Percentiles rank a stretch among this genome's conserved stretches.
Evolutionary conservation across 2,113 vertebrate genomes (phyloP).

Genomic region (Chionomys nivalis): DNA sequence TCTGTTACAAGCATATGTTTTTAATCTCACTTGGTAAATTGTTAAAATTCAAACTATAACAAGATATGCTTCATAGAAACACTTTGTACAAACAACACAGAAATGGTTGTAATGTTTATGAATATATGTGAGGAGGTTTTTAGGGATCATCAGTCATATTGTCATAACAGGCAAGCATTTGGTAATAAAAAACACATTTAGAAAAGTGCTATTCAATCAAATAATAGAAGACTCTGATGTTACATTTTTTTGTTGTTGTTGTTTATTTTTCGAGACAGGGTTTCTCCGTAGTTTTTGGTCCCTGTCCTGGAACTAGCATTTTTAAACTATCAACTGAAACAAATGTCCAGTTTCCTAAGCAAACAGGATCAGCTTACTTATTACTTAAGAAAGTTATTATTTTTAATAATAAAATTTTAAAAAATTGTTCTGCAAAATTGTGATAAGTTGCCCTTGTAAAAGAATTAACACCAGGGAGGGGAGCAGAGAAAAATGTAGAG

Average conservation of each 20-base stretch:
- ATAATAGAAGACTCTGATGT: background rate
- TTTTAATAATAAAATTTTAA: background rate
- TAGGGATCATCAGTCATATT: constrained; percentile 14
- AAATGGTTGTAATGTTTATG: constrained; percentile 4
- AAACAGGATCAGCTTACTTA: background rate
- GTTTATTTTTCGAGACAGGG: no score
- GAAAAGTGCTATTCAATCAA: background rate
- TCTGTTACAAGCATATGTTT: background rate
- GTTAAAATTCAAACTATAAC: constrained; percentile 1
- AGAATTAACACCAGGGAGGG: background rate
- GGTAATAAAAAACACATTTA: background rate
- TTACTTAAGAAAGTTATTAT: background rate
- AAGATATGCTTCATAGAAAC: constrained; percentile 28
- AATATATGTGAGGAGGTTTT: background rate
- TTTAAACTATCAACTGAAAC: constrained; percentile 1
- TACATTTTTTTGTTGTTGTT: background rate
- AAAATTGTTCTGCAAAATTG: background rate
- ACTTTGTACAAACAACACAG: background rate
- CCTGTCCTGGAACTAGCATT: no score
- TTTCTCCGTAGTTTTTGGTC: no score
- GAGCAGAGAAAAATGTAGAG: no score
- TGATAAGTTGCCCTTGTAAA: background rate
- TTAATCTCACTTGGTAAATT: background rate
- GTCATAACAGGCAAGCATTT: background rate
- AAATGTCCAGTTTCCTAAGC: constrained; percentile 18